Evolutionary conservation across 2,888 invertebrate species (phyloP).

Genomic region (Ptychoptera contaminata): DNA sequence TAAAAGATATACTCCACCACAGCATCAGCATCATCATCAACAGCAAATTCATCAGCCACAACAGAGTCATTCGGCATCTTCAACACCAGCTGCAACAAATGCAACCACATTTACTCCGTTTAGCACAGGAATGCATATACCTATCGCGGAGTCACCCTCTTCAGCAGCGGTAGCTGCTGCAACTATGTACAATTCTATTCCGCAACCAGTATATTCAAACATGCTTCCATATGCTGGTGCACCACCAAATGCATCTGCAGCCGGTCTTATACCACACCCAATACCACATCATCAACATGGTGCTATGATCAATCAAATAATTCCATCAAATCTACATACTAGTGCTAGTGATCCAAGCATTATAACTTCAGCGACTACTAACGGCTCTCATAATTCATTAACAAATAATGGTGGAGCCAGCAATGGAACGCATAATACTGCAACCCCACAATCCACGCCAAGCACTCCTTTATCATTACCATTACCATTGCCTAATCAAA

Average conservation of each 20-base stretch:
- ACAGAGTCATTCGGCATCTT: background rate
- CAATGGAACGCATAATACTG: conserved; percentile 7
- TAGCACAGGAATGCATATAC: conserved; percentile 15
- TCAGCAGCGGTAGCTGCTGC: conserved; percentile 12
- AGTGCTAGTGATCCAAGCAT: conserved; percentile 11
- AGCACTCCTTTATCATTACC: conserved; percentile 25
- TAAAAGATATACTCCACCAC: conserved; percentile 23
- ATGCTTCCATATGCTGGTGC: conserved; percentile 24
- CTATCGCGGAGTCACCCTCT: conserved; percentile 8
- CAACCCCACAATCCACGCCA: conserved; percentile 26
- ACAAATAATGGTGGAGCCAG: conserved; percentile 11
- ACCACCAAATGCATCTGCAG: conserved; percentile 11
- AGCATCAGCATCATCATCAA: conserved; percentile 11
- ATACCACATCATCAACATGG: conserved; percentile 19
- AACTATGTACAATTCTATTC: conserved; percentile 26
- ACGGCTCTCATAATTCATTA: conserved; percentile 10
- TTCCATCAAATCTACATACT: conserved; percentile 12
- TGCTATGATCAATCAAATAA: conserved; percentile 25
- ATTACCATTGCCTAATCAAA: conserved; percentile 14
- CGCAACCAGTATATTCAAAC: conserved; percentile 28
- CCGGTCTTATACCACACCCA: conserved; percentile 18
- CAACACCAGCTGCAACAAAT: conserved; percentile 1
- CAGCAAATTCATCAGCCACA: conserved; percentile 12
- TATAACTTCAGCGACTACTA: conserved; percentile 7
- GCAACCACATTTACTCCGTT: conserved; percentile 11